Base-by-base conservation (phyloP, 2,888 invertebrate genomes). In the Netelia fuscicornis region DNA sequence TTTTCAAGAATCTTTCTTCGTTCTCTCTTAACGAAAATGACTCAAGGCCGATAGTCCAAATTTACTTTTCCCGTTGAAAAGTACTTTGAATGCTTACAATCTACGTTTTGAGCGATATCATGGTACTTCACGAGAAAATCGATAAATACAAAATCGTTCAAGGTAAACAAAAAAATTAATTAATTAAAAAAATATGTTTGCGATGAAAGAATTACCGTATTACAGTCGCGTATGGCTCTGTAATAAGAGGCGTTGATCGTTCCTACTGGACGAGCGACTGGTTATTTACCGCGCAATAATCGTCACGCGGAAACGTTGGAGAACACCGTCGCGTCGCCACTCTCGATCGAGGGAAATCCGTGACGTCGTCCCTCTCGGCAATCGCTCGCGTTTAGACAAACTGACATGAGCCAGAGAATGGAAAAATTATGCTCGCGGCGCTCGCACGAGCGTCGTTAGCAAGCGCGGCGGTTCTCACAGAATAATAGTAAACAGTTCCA, bases 211-310 rank as follows among this genome's bases (percentile, higher is more conserved):
- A 8, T 17, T 6, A 6, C 0, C 11, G 23, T 25, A 37, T 13
- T 25, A 10, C 1, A 64, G 13, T 64, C 64, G 11, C 10, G 20
- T 20, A 9, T 20, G 20, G 58, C 20, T 58, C 58, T 2, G 17
- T 48, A 58, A 17, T 20, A 20, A 58, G 8, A 17, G 20, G 6
- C 56, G 30, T 13, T 30, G 37, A 56, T 71, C 54, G 58, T 11
- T 48, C 52, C 42, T 58, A 30, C 52, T 62, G 52, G 64, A 37
- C 64, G 67, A n/a, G 44, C 56, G 10, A 56, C 67, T 65, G n/a
- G n/a, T n/a, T n/a, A 76, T 76, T 76, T 58, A 56, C 56, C 67
- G 76, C 76, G 76, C 56, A 76, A 54, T 76, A 76, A 37, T 37
- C 25, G 30, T 64, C 37, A 37, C 37, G 48, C 8, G n/a, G 17